phyloP scores from a whole-genome alignment of 2,113 vertebrate genomes.

The Ranitomeya variabilis region DNA sequence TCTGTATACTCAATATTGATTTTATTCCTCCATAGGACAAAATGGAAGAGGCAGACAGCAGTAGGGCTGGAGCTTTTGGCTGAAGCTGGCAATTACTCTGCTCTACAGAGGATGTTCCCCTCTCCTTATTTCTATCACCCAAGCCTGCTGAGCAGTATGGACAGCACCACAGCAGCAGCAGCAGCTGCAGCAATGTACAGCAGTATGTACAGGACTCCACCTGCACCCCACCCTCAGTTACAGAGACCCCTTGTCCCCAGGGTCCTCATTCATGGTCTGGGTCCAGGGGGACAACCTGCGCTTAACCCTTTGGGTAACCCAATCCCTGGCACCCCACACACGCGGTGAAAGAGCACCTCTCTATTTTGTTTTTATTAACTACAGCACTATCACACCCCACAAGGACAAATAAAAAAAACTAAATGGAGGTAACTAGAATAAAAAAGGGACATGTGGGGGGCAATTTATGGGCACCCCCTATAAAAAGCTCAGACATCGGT shows the following conservation, averaged over 20 bases:
- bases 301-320: slow-evolving; percentile 89
- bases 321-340: slow-evolving; percentile 86
- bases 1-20: background rate
- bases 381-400: slow-evolving; percentile 63
- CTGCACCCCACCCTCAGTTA: slow-evolving; percentile 88
- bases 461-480: slow-evolving; percentile 5
- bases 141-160: slow-evolving; percentile 91
- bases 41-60: slow-evolving; percentile 95
- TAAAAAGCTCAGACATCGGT: slow-evolving; percentile 58
- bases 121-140: slow-evolving; percentile 98
- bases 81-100: slow-evolving; percentile 96
- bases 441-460: slow-evolving; percentile 18
- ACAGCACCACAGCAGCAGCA: slow-evolving; percentile 92
- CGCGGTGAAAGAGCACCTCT: slow-evolving; percentile 76
- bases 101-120: slow-evolving; percentile 96
- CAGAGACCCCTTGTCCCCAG: slow-evolving; percentile 96
- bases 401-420: slow-evolving; percentile 70
- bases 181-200: slow-evolving; percentile 98
- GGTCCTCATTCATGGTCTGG: slow-evolving; percentile 95
- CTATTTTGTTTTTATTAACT: background rate
- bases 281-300: slow-evolving; percentile 91
- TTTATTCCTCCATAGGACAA: slow-evolving; percentile 79
- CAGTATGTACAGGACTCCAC: slow-evolving; percentile 98
- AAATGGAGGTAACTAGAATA: slow-evolving; percentile 56
- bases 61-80: slow-evolving; percentile 93